These are phyloP conservation scores for Aporrectodea caliginosa DNA, from an alignment of 1,140 invertebrate species.

Conservation along the genomic window DNA sequence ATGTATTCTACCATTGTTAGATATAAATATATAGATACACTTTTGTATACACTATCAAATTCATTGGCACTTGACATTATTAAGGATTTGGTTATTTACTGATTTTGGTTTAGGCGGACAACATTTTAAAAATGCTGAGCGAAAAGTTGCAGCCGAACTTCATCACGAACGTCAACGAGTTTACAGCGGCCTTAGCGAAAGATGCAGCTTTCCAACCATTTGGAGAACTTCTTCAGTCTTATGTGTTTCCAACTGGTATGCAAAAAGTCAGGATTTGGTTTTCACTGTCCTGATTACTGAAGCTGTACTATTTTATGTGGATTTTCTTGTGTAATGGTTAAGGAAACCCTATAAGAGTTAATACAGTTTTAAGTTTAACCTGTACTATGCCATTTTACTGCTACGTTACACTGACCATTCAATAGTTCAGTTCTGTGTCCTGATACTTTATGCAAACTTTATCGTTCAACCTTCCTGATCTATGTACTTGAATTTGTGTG, in stretches of 20 bases:
- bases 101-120: slow-evolving; percentile 65
- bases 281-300: too few relatives aligned
- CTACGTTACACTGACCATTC: too few relatives aligned
- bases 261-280: too few relatives aligned
- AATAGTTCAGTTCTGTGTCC: too few relatives aligned
- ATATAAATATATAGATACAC: too few relatives aligned
- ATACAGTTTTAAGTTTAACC: background rate
- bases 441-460: too few relatives aligned
- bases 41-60: too few relatives aligned
- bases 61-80: background rate
- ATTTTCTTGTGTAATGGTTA: too few relatives aligned
- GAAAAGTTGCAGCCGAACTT: slow-evolving; percentile 61
- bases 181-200: slow-evolving; percentile 64
- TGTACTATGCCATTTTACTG: background rate
- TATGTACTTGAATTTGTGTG: too few relatives aligned
- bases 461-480: too few relatives aligned
- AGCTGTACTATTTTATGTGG: too few relatives aligned
- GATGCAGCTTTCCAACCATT: slow-evolving; percentile 70
- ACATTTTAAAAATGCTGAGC: slow-evolving; percentile 69
- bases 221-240: slow-evolving; percentile 66
- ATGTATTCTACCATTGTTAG: too few relatives aligned
- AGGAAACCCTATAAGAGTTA: background rate
- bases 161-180: slow-evolving; percentile 67
- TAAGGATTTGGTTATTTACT: background rate
- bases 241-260: slow-evolving; percentile 49